Evolutionary conservation across 2,888 invertebrate genomes (phyloP), one percentile per base, ranked within the genome.

Genomic region (Torymus auratus): DNA sequence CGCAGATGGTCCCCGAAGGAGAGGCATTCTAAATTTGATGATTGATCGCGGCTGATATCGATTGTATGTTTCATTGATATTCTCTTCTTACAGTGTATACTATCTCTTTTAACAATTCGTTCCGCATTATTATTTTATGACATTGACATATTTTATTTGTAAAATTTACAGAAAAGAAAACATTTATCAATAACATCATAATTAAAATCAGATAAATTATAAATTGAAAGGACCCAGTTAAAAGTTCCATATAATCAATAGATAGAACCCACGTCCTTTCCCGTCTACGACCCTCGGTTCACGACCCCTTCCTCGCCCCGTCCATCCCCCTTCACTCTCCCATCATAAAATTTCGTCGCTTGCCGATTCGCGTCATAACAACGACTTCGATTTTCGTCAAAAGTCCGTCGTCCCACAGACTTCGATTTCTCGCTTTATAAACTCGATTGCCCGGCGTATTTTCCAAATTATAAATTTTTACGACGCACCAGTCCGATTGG

Each of bases 381-480:
- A 89, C 90, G 89, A 89, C 89, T 89, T 90, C 90, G 88, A 91
- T 91, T 91, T 89, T 90, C 90, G 89, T 89, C 89, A 89, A 90
- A 89, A 88, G 88, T 89, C 88, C 86, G 84, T 84, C 86, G 84
- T 84, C 85, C 58, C n/a, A 1, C 14, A 64, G 17, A 28, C 28
- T 89, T 90, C 90, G 90, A 91, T 91, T 91, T 91, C 88, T 85
- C 91, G 91, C 88, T 89, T 90, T 90, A 91, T 91, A 90, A 91
- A 91, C 88, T 87, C 87, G 88, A 89, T 89, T 88, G 88, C 83
- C 79, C 83, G 85, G 87, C 88, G 86, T 89, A 89, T 90, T 91
- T 91, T 91, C 91, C 91, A 91, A 91, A 90, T 91, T 91, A 89
- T 91, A 90, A 91, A 91, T 90, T 91, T 91, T 91, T 91, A 91